phyloP scores from a whole-genome alignment of 1,140 invertebrate genomes.

The Platyscapa corneri region DNA sequence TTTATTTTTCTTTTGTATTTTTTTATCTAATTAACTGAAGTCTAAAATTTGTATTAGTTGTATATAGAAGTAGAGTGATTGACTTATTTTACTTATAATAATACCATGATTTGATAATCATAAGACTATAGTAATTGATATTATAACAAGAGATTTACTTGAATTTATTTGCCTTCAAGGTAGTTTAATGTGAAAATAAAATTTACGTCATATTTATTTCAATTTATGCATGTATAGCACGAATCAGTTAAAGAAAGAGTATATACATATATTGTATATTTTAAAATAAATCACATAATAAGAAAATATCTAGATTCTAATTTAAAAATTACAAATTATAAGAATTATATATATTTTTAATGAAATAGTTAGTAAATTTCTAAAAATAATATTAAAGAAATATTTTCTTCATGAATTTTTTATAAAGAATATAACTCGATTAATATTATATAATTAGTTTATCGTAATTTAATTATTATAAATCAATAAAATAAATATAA shows the following conservation, averaged over 20 bases:
- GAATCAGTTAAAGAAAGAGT: not conserved
- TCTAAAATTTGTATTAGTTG: not conserved
- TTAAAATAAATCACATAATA: not conserved
- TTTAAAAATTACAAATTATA: slow-evolving; percentile 3
- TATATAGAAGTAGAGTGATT: not conserved
- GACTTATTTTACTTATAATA: slow-evolving; percentile 14
- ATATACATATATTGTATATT: slow-evolving; percentile 19
- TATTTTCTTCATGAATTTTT: not conserved
- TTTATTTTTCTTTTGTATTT: not conserved
- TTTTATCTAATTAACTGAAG: not conserved
- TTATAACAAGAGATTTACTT: not conserved
- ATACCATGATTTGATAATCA: not conserved
- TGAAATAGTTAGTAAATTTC: not conserved
- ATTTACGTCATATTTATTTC: not conserved
- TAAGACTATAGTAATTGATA: not conserved
- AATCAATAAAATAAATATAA: not conserved
- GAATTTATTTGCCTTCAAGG: not conserved
- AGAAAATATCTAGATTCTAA: not conserved
- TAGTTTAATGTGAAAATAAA: not conserved
- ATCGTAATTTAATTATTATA: not conserved
- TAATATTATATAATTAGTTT: not conserved
- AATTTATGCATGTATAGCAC: not conserved
- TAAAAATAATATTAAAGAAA: not conserved
- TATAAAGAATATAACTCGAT: not conserved
- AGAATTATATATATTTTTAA: slow-evolving; percentile 21